phyloP scores from a whole-genome alignment of 2,888 invertebrate species.

The Lepidocyrtoides sp. region DNA sequence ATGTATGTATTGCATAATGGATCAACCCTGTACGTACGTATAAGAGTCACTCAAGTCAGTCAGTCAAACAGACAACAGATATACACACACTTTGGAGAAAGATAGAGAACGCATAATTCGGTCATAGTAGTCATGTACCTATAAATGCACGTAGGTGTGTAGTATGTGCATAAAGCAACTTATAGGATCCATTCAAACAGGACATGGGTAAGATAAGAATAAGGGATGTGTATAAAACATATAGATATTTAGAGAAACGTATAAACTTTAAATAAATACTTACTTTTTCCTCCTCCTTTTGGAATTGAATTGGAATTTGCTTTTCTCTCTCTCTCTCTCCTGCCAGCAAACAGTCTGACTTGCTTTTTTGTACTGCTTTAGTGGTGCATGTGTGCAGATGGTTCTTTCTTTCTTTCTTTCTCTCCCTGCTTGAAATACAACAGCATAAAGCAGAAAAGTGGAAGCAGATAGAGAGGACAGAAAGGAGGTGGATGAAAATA shows the following conservation, averaged over 20 bases:
- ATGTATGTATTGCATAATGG: neutral
- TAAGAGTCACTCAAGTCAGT: neutral
- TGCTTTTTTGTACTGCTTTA: constrained; percentile 26
- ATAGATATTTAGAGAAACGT: constrained; percentile 35
- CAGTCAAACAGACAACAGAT: no score
- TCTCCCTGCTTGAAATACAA: neutral
- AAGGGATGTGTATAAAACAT: neutral
- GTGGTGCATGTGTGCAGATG: constrained; percentile 32
- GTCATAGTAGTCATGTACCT: neutral
- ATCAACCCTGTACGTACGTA: neutral
- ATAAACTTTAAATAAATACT: constrained; percentile 61
- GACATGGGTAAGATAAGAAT: neutral
- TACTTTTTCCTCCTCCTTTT: constrained; percentile 17
- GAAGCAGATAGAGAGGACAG: constrained; percentile 10
- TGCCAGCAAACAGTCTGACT: constrained; percentile 16
- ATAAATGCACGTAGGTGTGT: neutral
- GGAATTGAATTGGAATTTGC: constrained; percentile 52
- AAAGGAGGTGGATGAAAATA: constrained; percentile 30
- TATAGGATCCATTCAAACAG: no score
- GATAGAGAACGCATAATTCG: constrained; percentile 8
- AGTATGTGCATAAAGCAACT: neutral
- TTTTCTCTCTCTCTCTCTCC: constrained; percentile 32
- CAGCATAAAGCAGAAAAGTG: neutral
- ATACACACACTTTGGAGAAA: constrained; percentile 33
- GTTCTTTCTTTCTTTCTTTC: neutral